Evolutionary conservation across 1,140 invertebrate species (phyloP), one percentile per base, ranked within the genome.

Genomic region (Euura lappo): DNA sequence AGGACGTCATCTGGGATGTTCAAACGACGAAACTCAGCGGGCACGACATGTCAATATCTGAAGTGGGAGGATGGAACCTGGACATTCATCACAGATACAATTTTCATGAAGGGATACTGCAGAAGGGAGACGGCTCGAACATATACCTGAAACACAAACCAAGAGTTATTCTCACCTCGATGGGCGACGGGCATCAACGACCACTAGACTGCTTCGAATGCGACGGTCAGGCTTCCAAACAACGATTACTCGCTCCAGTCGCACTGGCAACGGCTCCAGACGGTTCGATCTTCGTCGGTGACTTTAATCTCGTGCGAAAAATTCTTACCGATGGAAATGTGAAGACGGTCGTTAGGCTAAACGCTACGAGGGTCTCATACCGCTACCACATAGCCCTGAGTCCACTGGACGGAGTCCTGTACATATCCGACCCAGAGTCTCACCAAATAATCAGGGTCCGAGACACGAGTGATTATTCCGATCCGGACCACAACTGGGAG

Each of bases 41-140:
- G 3, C 96, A 98, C 81, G 97, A 99, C 83, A 96, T 99, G 93
- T 96, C 95, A 70, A 98, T 98, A 47, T 97, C 97, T 0, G 96
- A 98, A 84, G 93, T 99, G 42, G 97, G 97, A 2, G 96, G 96
- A 6, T 99, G 98, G 98, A 98, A 98, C 86, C 86, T 99, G 70
- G 96, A 99, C 82, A 97, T 99, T 77, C 98, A 99, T 88, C 98
- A 99, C 81, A 90, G 97, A 76, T 98, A 99, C 85, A 99, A 99
- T 83, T 98, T 98, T 91, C 96, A 98, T 83, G 97, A 98, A 90
- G 97, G 96, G 44, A 98, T 99, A 75, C 89, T 99, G 2, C 97
- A 99, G 86, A 98, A 98, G 84, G 98, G 98, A 44, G 98, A 99
- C 85, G 98, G 98, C 42, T 95, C 96, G 0, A 99, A 98, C 81